Evolutionary conservation across 2,113 vertebrate species (phyloP).

Genomic region (Dasyornis broadbenti): DNA sequence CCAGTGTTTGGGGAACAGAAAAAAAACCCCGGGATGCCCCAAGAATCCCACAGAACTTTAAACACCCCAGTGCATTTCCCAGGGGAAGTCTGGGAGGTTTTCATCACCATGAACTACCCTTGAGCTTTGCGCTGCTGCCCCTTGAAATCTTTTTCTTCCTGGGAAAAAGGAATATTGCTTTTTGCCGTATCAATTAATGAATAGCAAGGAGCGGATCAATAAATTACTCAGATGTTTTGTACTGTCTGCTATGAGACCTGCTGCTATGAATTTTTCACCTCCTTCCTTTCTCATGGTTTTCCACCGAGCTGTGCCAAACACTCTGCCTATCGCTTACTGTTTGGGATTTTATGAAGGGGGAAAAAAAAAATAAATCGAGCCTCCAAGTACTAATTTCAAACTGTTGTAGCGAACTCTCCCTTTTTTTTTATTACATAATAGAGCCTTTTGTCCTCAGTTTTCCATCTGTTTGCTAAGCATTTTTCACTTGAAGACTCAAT

Average conservation of each 20-base stretch:
- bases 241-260: neutral
- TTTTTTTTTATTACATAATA: conserved; percentile 65
- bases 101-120: neutral
- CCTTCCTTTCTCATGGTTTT: conserved; percentile 12
- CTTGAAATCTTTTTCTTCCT: neutral
- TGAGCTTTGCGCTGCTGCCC: neutral
- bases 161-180: neutral
- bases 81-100: neutral
- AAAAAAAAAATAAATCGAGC: neutral
- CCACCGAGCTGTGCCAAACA: conserved; percentile 37
- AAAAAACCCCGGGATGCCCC: fast-evolving
- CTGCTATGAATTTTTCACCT: neutral
- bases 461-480: conserved; percentile 76
- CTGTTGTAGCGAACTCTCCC: conserved; percentile 58
- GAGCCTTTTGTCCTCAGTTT: conserved; percentile 69
- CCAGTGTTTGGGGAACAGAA: neutral
- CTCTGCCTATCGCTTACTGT: neutral
- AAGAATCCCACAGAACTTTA: neutral
- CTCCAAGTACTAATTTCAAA: conserved; percentile 68
- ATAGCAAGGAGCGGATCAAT: neutral
- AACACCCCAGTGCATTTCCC: neutral
- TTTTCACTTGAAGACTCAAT: conserved; percentile 78
- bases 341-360: neutral
- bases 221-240: neutral
- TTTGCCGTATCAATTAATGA: neutral